Conservation (phyloP, 2,113 vertebrate species). For the Dromaius novaehollandiae region DNA sequence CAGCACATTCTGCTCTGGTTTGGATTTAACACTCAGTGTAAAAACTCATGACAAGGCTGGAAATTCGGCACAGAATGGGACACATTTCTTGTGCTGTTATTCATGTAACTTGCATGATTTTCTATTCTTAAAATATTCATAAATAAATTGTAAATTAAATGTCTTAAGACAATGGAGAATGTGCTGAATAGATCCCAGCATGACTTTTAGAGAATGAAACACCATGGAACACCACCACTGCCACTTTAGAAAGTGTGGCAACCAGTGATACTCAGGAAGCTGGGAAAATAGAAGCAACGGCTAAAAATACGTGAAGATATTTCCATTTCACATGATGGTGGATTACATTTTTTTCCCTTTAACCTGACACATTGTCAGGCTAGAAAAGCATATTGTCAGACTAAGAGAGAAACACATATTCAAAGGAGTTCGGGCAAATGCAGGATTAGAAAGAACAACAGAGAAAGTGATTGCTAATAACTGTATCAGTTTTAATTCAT, state of each 20-base stretch:
- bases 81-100: not conserved
- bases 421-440: not conserved
- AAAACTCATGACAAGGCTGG: rapidly evolving
- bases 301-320: not conserved
- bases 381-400: not conserved
- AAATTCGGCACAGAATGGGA: not conserved
- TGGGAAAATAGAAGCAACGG: not conserved
- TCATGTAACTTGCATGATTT: not conserved
- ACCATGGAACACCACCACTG: not conserved
- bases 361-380: not conserved
- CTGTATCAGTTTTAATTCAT: not conserved
- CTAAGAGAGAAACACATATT: rapidly evolving
- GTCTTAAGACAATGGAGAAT: not conserved
- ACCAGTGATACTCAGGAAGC: not conserved
- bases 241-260: not conserved
- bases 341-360: not conserved
- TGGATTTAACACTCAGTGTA: not conserved
- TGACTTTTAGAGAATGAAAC: not conserved
- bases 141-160: not conserved
- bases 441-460: not conserved
- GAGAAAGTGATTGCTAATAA: not conserved
- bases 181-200: not conserved
- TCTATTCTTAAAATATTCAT: not conserved
- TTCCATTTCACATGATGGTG: rapidly evolving
- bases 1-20: not conserved